A percentile compares a stretch with the other conserved stretches of the same genome.
These are phyloP conservation scores for Naso thynnoides DNA, from an alignment of 2,797 vertebrate species.

Conservation along the genomic window DNA sequence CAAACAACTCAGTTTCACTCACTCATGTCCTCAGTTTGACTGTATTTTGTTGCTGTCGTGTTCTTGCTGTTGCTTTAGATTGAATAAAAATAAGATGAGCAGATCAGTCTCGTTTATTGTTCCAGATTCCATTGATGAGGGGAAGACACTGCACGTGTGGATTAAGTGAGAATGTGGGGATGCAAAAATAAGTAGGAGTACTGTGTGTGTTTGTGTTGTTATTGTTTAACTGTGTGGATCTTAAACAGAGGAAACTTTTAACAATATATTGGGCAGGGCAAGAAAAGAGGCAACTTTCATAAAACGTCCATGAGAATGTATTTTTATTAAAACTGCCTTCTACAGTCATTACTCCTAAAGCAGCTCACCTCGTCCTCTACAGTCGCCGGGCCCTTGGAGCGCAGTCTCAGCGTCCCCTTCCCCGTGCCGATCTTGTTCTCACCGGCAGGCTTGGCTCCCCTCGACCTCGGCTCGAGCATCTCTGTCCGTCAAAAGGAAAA, in stretches of 20 bases:
- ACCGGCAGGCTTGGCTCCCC: conserved; percentile 80
- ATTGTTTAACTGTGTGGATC: background rate
- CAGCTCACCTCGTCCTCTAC: conserved; percentile 91
- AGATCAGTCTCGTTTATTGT: background rate
- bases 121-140: background rate
- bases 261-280: background rate
- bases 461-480: conserved; percentile 92
- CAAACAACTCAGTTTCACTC: conserved; percentile 1
- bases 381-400: conserved; percentile 92
- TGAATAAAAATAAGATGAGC: background rate
- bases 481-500: conserved; percentile 80
- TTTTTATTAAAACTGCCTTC: no score
- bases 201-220: background rate
- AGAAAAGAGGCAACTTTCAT: background rate
- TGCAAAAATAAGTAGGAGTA: background rate
- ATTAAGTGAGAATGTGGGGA: background rate
- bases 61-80: background rate
- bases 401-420: conserved; percentile 92
- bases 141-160: background rate
- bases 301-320: background rate
- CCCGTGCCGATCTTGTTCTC: conserved; percentile 87
- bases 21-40: background rate
- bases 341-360: background rate
- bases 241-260: conserved; percentile 1
- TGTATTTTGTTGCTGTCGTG: background rate